These are phyloP conservation scores for Saccostrea echinata DNA, from an alignment of 1,140 invertebrate species.

Conservation along the genomic window DNA sequence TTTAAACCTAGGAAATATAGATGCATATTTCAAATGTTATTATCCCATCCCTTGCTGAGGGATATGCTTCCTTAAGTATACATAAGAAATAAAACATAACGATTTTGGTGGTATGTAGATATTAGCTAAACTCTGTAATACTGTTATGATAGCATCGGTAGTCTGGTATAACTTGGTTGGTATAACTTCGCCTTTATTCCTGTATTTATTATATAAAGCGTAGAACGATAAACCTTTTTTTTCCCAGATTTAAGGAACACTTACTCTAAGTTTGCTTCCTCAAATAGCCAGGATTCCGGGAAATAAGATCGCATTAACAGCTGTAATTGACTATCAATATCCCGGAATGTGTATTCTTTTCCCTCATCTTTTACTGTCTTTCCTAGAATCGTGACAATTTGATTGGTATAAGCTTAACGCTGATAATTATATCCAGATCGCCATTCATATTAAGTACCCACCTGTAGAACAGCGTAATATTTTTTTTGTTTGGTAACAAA, in stretches of 20 bases:
- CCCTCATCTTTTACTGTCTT: neutral
- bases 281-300: conserved; percentile 78
- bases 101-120: too few relatives aligned
- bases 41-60: too few relatives aligned
- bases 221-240: too few relatives aligned
- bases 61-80: too few relatives aligned
- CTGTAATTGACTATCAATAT: conserved; percentile 44
- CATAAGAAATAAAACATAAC: too few relatives aligned
- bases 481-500: neutral
- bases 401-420: neutral
- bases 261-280: conserved; percentile 69
- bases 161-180: too few relatives aligned
- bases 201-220: too few relatives aligned
- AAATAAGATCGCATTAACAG: conserved; percentile 70
- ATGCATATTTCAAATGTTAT: too few relatives aligned
- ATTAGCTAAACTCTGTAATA: too few relatives aligned
- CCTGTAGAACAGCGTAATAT: neutral
- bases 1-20: too few relatives aligned
- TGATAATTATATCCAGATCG: neutral
- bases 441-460: neutral
- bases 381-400: neutral
- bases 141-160: too few relatives aligned
- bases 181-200: too few relatives aligned
- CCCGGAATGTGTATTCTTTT: conserved; percentile 52
- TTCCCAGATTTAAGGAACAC: neutral